phyloP scores from a whole-genome alignment of 2,888 invertebrate species.

The Drosophila subsilvestris region DNA sequence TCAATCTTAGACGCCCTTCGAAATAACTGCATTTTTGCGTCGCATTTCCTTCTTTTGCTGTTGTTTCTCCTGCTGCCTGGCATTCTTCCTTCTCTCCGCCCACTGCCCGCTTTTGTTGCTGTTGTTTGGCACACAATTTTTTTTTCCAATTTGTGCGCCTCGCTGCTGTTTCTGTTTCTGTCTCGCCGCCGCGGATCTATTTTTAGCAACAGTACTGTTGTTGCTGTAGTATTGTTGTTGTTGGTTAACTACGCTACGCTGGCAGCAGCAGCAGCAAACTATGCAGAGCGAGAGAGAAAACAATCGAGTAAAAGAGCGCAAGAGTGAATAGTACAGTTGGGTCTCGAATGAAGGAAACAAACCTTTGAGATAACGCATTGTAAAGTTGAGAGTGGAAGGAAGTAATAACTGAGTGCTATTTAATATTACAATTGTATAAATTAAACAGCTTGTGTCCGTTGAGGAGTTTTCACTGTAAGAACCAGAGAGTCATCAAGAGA shows the following conservation, averaged over 20 bases:
- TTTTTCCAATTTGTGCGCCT: conserved; percentile 64
- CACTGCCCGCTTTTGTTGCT: conserved; percentile 17
- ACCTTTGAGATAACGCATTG: too few species aligned
- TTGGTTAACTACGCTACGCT: conserved; percentile 72
- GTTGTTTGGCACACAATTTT: conserved; percentile 46
- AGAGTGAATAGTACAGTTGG: conserved; percentile 22
- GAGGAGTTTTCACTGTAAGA: too few species aligned
- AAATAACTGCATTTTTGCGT: conserved; percentile 57
- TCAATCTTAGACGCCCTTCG: conserved; percentile 22
- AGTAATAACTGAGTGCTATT: too few species aligned
- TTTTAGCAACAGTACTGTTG: conserved; percentile 65
- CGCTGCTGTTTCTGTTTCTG: conserved; percentile 55
- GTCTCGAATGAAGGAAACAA: neutral
- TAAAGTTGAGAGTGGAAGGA: neutral
- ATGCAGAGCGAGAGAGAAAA: conserved; percentile 42
- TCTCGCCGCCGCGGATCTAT: conserved; percentile 71
- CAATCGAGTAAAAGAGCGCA: conserved; percentile 16
- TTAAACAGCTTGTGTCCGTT: too few species aligned
- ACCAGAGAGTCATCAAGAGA: too few species aligned
- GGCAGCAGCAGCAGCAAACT: conserved; percentile 65
- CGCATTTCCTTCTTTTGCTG: conserved; percentile 62
- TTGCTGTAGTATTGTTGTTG: conserved; percentile 50
- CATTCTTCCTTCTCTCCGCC: conserved; percentile 39
- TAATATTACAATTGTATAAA: too few species aligned
- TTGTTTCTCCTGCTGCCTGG: conserved; percentile 42